Conservation (phyloP, 2,888 invertebrate genomes). For the Catocala fraxini region DNA sequence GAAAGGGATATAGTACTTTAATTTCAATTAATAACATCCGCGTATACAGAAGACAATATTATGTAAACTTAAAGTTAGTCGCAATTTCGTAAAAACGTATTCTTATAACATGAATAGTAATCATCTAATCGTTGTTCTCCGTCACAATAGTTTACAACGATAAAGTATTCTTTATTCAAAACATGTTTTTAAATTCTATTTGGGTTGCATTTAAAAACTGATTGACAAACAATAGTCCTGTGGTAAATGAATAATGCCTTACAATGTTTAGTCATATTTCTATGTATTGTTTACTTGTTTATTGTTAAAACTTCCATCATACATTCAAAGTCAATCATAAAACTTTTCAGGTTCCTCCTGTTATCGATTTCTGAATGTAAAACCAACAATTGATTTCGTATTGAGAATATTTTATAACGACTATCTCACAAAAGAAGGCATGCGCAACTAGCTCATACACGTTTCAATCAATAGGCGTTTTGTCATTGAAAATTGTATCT, state of each 20-base stretch:
- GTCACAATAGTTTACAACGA: not conserved
- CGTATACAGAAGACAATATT: no score
- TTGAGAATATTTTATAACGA: constrained; percentile 2
- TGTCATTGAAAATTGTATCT: constrained; percentile 40
- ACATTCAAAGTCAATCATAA: not conserved
- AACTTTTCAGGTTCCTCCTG: not conserved
- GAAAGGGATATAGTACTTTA: no score
- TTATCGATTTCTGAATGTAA: constrained; percentile 9
- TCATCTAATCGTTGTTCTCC: not conserved
- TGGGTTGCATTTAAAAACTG: not conserved
- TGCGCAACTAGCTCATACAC: constrained; percentile 32
- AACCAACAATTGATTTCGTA: constrained; percentile 7
- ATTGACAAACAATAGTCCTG: not conserved
- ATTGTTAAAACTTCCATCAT: not conserved
- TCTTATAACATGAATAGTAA: no score
- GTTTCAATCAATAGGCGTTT: constrained; percentile 46
- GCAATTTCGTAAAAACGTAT: no score
- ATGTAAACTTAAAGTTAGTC: no score
- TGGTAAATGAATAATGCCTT: constrained; percentile 1
- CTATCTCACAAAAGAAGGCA: not conserved
- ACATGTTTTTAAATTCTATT: not conserved
- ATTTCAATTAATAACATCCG: no score
- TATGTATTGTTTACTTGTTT: constrained; percentile 4
- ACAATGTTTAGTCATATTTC: constrained; percentile 2
- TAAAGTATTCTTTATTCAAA: not conserved